Evolutionary conservation across 2,888 invertebrate genomes (phyloP).

Genomic region (Platypus cylindrus): DNA sequence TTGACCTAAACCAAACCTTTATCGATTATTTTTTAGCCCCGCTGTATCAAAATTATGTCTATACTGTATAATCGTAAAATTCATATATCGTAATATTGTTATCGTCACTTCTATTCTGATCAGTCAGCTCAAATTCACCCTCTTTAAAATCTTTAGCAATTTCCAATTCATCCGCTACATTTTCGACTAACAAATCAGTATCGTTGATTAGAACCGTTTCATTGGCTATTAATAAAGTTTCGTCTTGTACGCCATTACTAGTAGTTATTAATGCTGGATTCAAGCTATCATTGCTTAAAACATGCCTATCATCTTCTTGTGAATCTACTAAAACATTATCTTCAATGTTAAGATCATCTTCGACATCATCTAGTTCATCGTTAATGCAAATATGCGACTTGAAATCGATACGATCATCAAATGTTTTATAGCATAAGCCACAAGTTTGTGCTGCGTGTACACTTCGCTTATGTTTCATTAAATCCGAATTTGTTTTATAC

Average conservation of each 20-base stretch:
- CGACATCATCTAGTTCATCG: background rate
- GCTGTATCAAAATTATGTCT: no score
- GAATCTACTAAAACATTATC: background rate
- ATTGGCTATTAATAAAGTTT: background rate
- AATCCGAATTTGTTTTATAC: conserved; percentile 15
- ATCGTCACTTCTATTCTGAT: conserved; percentile 4
- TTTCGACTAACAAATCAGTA: background rate
- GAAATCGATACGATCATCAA: no score
- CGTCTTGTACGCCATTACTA: background rate
- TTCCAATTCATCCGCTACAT: background rate
- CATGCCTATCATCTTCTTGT: background rate
- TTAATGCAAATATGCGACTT: no score
- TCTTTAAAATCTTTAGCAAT: no score
- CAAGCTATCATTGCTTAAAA: background rate
- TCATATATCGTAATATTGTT: conserved; percentile 7
- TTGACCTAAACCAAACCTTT: no score
- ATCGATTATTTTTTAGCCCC: no score
- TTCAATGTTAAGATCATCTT: background rate
- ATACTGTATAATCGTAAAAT: conserved; percentile 2
- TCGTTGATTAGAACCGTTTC: conserved; percentile 5
- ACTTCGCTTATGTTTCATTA: conserved; percentile 19
- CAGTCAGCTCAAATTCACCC: background rate
- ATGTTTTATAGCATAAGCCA: background rate
- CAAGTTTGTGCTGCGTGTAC: conserved; percentile 2
- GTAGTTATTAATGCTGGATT: background rate